Percentiles rank a stretch among this genome's conserved stretches.
Conservation (phyloP, 2,113 vertebrate species). For the Toxotes jaculatrix region DNA sequence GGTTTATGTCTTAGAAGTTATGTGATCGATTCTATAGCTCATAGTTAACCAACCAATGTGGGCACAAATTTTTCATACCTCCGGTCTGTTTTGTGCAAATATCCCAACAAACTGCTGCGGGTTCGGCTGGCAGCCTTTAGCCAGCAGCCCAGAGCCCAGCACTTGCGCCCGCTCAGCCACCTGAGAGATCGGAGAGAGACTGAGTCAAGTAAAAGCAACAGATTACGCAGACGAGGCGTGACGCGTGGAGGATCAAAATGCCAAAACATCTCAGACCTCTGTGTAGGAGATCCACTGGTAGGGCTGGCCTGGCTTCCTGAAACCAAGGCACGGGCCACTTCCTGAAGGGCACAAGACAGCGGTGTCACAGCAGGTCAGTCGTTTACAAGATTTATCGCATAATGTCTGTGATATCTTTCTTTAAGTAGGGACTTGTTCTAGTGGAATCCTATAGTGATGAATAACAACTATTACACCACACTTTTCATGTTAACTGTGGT, state of each 20-base stretch:
- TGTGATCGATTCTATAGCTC: not conserved
- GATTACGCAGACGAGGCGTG: not conserved
- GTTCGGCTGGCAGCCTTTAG: slow-evolving; percentile 83
- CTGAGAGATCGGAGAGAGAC: slow-evolving; percentile 61
- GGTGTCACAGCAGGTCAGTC: not conserved
- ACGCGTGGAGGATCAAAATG: not conserved
- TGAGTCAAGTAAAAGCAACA: slow-evolving; percentile 3
- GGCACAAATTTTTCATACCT: slow-evolving; percentile 70
- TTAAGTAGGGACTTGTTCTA: not conserved
- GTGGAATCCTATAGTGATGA: not conserved
- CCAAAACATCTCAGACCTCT: slow-evolving; percentile 72
- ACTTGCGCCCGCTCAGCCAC: slow-evolving; percentile 81
- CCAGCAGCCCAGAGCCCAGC: slow-evolving; percentile 84
- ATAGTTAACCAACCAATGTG: not conserved
- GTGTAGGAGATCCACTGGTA: slow-evolving; percentile 87
- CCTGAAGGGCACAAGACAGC: slow-evolving; percentile 66
- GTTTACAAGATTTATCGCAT: not conserved
- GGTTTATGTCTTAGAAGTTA: not conserved
- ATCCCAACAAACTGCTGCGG: slow-evolving; percentile 83
- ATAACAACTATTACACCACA: not conserved
- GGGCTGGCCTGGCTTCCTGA: slow-evolving; percentile 82
- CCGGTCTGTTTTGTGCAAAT: slow-evolving; percentile 85
- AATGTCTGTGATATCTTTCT: not conserved
- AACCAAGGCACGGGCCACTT: slow-evolving; percentile 83
- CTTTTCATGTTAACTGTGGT: not conserved